Conservation (phyloP, 92 coral and sea anemone genomes). For the Epizoanthus stellaris region DNA sequence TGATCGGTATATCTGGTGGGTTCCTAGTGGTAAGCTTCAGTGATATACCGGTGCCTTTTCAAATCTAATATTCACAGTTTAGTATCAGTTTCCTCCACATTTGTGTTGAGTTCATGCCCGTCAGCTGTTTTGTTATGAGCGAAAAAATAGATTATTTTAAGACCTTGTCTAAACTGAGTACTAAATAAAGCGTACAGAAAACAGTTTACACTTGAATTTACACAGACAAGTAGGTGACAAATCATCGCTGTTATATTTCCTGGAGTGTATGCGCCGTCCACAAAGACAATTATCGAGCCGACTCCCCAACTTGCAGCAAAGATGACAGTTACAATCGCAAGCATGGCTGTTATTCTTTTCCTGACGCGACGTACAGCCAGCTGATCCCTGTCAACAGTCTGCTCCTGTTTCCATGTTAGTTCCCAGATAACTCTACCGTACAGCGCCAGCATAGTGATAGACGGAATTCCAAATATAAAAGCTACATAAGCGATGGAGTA, state of each 20-base stretch:
- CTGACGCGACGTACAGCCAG: neutral
- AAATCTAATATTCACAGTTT: too few species aligned
- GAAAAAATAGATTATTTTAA: neutral
- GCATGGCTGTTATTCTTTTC: neutral
- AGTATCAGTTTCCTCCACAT: too few species aligned
- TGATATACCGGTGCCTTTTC: too few species aligned
- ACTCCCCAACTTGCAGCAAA: slow-evolving; percentile 11
- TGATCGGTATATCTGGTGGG: too few species aligned
- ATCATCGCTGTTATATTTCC: neutral
- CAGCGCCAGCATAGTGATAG: neutral
- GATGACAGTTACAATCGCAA: neutral
- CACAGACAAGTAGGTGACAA: neutral
- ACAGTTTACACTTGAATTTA: slow-evolving; percentile 23
- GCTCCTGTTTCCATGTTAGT: neutral
- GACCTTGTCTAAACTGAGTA: slow-evolving; percentile 21
- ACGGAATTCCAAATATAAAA: slow-evolving; percentile 6
- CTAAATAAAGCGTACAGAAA: slow-evolving; percentile 26
- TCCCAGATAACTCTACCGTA: too few species aligned
- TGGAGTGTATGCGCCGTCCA: neutral
- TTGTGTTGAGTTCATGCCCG: too few species aligned
- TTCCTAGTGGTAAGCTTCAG: too few species aligned
- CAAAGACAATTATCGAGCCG: neutral
- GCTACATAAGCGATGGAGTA: neutral
- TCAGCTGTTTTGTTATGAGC: too few species aligned
- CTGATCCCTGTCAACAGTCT: neutral